A percentile compares a stretch with the other conserved stretches of the same genome.
Conservation (phyloP, 2,888 invertebrate genomes). For the Ptilodon capucinus region DNA sequence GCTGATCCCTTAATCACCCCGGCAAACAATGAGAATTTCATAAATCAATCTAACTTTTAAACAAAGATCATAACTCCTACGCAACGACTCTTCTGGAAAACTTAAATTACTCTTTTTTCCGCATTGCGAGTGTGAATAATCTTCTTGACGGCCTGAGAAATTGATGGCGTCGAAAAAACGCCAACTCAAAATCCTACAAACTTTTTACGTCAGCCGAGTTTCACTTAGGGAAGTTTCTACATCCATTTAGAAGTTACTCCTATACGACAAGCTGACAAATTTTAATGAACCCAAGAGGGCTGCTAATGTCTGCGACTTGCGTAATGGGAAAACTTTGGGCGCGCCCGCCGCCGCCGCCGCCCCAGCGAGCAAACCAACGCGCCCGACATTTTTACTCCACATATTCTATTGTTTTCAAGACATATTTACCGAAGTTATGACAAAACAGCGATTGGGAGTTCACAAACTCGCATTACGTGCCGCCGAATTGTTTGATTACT, state of each 20-base stretch:
- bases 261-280: slow-evolving; percentile 81
- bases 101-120: slow-evolving; percentile 82
- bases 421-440: slow-evolving; percentile 56
- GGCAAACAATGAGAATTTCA: slow-evolving; percentile 61
- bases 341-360: slow-evolving; percentile 28
- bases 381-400: slow-evolving; percentile 50
- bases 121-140: slow-evolving; percentile 81
- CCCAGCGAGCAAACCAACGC: slow-evolving; percentile 17
- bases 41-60: slow-evolving; percentile 81
- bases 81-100: slow-evolving; percentile 75
- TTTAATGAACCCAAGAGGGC: slow-evolving; percentile 80
- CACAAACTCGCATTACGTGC: slow-evolving; percentile 45
- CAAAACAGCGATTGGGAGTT: slow-evolving; percentile 44
- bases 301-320: slow-evolving; percentile 75
- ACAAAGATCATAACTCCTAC: slow-evolving; percentile 79
- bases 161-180: slow-evolving; percentile 78
- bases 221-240: slow-evolving; percentile 81
- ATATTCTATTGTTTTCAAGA: slow-evolving; percentile 55
- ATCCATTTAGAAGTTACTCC: slow-evolving; percentile 79
- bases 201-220: slow-evolving; percentile 80
- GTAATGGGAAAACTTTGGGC: slow-evolving; percentile 79
- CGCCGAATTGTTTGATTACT: slow-evolving; percentile 47
- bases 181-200: slow-evolving; percentile 68
- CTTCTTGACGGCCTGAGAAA: slow-evolving; percentile 81
- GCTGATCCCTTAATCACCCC: slow-evolving; percentile 47